Evolutionary conservation across 2,113 vertebrate species (phyloP).

Genomic region (Solea senegalensis): DNA sequence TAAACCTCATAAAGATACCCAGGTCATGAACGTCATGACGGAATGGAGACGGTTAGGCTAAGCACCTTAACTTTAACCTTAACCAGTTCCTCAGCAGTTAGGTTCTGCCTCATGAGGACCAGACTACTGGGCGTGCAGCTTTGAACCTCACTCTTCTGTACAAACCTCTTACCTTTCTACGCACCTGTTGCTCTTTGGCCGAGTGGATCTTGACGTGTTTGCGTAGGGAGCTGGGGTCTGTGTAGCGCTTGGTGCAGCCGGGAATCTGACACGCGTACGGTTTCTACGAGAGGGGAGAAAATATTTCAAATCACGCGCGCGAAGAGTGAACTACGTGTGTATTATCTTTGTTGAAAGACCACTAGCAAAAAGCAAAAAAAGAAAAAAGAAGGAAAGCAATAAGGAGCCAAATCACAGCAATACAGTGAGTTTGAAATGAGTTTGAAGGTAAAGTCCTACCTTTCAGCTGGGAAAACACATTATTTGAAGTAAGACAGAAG

Average conservation of each 20-base stretch:
- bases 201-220: conserved; percentile 99
- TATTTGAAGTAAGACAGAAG: conserved; percentile 46
- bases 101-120: too few species aligned
- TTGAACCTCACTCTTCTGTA: background rate
- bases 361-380: conserved; percentile 5
- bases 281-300: conserved; percentile 83
- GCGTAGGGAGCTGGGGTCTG: conserved; percentile 97
- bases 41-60: too few species aligned
- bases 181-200: conserved; percentile 96
- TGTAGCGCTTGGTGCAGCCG: conserved; percentile 98
- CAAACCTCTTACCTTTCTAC: conserved; percentile 90
- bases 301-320: conserved; percentile 3
- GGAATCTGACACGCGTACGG: conserved; percentile 98
- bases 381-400: background rate
- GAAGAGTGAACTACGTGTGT: background rate
- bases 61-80: too few species aligned
- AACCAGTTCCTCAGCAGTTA: too few species aligned
- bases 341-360: background rate
- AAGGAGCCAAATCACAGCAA: background rate
- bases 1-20: too few species aligned
- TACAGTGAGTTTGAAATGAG: conserved; percentile 29
- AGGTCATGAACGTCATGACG: too few species aligned
- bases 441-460: conserved; percentile 75
- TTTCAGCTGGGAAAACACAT: conserved; percentile 76
- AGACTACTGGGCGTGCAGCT: too few species aligned